Evolutionary conservation across 2,888 invertebrate species (phyloP), one percentile per base, ranked within the genome.

Genomic region (Sympetrum striolatum): DNA sequence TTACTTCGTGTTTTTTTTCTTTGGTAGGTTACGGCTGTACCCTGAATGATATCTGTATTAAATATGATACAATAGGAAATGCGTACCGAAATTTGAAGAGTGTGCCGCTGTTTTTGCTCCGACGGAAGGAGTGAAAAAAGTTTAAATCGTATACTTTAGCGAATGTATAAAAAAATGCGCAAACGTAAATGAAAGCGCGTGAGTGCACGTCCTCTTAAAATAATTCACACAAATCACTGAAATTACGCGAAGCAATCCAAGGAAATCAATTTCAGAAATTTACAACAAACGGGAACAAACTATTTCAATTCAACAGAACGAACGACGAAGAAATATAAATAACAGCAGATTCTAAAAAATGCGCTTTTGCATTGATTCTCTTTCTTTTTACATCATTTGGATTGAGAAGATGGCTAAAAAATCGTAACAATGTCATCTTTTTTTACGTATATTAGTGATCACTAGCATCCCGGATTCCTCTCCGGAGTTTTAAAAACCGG

Each of bases 371-470:
- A 60, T 37, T 86, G 25, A 37, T 37, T 22, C 64, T 86, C 60
- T n/a, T 37, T 86, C 25, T 60, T 58, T 86, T 86, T 86, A 86
- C 86, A 86, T 86, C 86, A 37, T 53, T 37, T 37, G 86, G 86
- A 86, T 86, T 86, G 25, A 37, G 86, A 64, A 64, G 64, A 86
- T 86, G 60, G 18, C 64, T 60, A 60, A 86, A 60, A 73, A 86
- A 60, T 64, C 22, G 53, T 37, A 86, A 60, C 60, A 86, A 60
- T 64, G 14, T 86, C 58, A 58, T 82, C 60, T 86, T 60, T 60
- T n/a, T 86, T 86, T 86, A 86, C 86, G 86, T 86, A 86, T 86
- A 86, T 86, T 86, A 86, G 86, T 37, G 48, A 86, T 86, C 86
- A 86, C 86, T 86, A 60, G 86, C 86, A 60, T 37, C 58, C 37